phyloP scores from a whole-genome alignment of 2,113 vertebrate species.

The Terrapene triunguis region DNA sequence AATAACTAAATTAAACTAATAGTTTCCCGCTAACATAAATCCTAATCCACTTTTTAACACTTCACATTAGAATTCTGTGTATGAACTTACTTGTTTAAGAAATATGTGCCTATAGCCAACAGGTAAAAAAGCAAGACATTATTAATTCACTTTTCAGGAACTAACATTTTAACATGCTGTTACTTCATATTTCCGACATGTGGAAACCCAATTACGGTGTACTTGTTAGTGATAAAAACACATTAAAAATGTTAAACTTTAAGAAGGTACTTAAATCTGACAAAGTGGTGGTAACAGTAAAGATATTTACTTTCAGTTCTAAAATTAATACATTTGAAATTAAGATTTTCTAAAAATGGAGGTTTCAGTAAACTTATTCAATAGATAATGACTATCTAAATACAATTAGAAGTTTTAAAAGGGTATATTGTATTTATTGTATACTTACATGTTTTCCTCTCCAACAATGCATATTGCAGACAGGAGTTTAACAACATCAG shows the following conservation, averaged over 20 bases:
- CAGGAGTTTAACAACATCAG: constrained; percentile 93
- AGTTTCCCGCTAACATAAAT: background rate
- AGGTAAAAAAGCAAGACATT: background rate
- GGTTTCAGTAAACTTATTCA: background rate
- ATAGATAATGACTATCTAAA: background rate
- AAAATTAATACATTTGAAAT: background rate
- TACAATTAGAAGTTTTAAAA: background rate
- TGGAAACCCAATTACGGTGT: constrained; percentile 11
- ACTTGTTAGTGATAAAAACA: background rate
- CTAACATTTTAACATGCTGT: constrained; percentile 16
- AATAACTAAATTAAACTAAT: background rate
- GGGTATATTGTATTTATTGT: background rate
- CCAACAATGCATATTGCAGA: constrained; percentile 98
- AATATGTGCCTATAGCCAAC: background rate
- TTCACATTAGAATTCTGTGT: background rate
- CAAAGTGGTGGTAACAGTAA: background rate
- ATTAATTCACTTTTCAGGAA: constrained; percentile 14
- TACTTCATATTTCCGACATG: background rate
- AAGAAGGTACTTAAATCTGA: constrained; percentile 6
- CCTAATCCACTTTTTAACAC: background rate
- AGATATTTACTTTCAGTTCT: background rate
- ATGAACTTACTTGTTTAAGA: background rate
- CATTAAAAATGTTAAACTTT: background rate
- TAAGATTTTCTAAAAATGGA: background rate
- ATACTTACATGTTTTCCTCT: constrained; percentile 95